Evolutionary conservation across 37 sponge, comb jelly and placozoan species (phyloP).

Genomic region (Diacarnus erythraeanus): DNA sequence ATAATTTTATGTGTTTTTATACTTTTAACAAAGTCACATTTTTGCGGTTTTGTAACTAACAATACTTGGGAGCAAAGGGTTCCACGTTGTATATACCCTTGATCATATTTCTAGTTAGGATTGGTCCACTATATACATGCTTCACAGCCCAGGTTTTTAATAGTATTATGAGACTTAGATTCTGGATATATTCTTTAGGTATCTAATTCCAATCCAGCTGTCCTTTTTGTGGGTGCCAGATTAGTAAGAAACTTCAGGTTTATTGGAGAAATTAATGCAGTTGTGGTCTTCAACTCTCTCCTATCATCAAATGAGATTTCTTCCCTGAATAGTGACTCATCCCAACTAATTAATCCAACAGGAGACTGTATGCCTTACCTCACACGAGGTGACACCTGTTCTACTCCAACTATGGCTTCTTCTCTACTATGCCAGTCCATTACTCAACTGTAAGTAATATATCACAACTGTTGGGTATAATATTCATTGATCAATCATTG

Average conservation of each 20-base stretch:
- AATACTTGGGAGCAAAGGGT: too few species aligned
- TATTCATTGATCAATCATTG: not conserved
- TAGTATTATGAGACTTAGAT: too few species aligned
- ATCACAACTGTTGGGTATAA: not conserved
- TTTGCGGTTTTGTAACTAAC: too few species aligned
- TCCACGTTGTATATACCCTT: too few species aligned
- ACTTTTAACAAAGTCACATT: too few species aligned
- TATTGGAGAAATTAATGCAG: constrained; percentile 36
- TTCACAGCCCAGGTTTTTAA: too few species aligned
- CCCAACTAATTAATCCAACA: not conserved
- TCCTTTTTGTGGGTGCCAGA: constrained; percentile 55
- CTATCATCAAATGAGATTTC: constrained; percentile 10
- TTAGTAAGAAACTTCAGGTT: constrained; percentile 52
- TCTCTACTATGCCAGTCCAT: constrained; percentile 55
- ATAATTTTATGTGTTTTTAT: too few species aligned
- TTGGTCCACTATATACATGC: too few species aligned
- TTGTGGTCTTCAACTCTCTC: constrained; percentile 40
- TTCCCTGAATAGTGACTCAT: constrained; percentile 13
- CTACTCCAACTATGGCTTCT: constrained; percentile 24
- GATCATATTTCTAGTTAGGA: too few species aligned
- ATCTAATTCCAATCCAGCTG: constrained; percentile 17
- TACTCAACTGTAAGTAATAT: constrained; percentile 15
- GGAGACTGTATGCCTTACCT: constrained; percentile 49
- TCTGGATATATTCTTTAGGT: constrained; percentile 16
- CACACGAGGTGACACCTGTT: constrained; percentile 24